Percentiles rank a stretch among this genome's conserved stretches.
Evolutionary conservation across 2,797 vertebrate genomes (phyloP).

Genomic region (Tenualosa thibaudeaui): DNA sequence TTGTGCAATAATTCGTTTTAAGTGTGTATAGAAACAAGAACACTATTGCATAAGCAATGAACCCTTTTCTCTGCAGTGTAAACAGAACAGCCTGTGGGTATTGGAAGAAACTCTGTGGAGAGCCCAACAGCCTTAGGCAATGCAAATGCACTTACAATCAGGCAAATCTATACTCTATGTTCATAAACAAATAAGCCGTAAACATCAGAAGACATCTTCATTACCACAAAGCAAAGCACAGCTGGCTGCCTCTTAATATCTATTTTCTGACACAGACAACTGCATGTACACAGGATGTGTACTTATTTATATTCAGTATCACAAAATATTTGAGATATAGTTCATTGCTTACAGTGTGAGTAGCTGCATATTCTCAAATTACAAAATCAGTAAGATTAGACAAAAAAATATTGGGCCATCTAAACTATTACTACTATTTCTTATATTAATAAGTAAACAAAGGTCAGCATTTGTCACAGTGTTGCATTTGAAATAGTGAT

Average conservation of each 20-base stretch:
- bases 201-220: not conserved
- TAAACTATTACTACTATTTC: not conserved
- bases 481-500: not conserved
- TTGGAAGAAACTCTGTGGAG: not conserved
- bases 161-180: not conserved
- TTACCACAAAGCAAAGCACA: not conserved
- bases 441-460: not conserved
- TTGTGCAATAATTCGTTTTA: not conserved
- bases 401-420: not conserved
- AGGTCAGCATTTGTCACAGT: not conserved
- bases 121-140: not conserved
- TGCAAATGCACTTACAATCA: not conserved
- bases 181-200: not conserved
- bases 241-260: not conserved
- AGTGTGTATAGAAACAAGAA: not conserved
- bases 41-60: not conserved
- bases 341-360: not conserved
- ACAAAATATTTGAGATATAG: not conserved
- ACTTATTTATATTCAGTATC: not conserved
- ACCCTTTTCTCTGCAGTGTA: not conserved
- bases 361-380: not conserved
- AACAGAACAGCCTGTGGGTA: not conserved
- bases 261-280: not conserved
- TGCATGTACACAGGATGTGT: not conserved
- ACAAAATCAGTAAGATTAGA: not conserved